Evolutionary conservation across 2,113 vertebrate genomes (phyloP).

Genomic region (Hemiscyllium ocellatum): DNA sequence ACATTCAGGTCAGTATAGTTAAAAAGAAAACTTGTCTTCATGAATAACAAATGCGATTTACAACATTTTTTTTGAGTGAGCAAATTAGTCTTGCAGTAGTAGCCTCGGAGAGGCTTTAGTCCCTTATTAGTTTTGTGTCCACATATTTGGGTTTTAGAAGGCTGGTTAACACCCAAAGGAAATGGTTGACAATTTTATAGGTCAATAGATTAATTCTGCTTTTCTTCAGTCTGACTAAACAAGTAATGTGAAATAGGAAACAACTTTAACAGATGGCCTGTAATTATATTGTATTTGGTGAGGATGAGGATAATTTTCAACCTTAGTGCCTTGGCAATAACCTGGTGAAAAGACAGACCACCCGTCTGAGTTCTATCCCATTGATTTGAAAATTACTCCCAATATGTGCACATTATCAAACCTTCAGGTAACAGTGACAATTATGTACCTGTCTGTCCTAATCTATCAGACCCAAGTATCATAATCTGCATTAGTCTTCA

Average conservation of each 20-base stretch:
- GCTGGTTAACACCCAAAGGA: neutral
- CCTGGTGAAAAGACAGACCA: neutral
- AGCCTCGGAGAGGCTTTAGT: neutral
- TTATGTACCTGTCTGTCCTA: neutral
- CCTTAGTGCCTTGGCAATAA: neutral
- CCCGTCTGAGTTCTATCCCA: neutral
- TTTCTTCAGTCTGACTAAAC: conserved; percentile 1
- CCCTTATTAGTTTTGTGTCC: neutral
- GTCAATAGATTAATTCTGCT: neutral
- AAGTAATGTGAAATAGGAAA: neutral
- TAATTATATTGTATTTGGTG: conserved; percentile 22
- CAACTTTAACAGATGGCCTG: conserved; percentile 22
- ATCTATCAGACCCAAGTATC: neutral
- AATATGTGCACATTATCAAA: neutral
- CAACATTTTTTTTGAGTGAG: neutral
- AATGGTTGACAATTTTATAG: neutral
- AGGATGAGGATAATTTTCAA: neutral
- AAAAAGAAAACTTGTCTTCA: neutral
- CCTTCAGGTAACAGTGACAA: neutral
- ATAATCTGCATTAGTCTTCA: neutral
- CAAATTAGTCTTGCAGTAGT: neutral
- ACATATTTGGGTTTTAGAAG: neutral
- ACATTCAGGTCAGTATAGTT: neutral
- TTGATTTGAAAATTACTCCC: conserved; percentile 27
- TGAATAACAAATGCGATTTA: neutral